These are phyloP conservation scores for Lamproptera curius DNA, from an alignment of 2,888 invertebrate species.

Conservation along the genomic window DNA sequence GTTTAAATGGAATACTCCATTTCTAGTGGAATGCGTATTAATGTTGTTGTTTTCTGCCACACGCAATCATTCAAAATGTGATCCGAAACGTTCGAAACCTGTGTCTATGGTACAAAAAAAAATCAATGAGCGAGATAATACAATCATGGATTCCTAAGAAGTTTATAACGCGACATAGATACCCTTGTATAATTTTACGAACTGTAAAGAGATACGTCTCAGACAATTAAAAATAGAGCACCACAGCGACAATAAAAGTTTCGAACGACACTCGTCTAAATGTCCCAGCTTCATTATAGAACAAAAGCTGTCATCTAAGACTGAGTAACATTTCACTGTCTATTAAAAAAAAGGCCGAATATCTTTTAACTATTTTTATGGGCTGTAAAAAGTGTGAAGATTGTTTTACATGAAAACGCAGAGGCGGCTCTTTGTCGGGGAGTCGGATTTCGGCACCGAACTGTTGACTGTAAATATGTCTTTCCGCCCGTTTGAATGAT, in stretches of 20 bases:
- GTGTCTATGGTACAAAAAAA: no score
- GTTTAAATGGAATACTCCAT: neutral
- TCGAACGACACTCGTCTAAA: conserved; percentile 59
- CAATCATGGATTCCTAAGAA: conserved; percentile 1
- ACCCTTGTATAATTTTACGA: conserved; percentile 16
- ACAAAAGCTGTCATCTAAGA: conserved; percentile 76
- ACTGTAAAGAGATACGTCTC: conserved; percentile 42
- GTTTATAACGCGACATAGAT: conserved; percentile 15
- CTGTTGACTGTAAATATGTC: conserved; percentile 74
- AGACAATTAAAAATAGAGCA: conserved; percentile 63
- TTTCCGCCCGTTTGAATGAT: conserved; percentile 65
- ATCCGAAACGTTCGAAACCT: no score
- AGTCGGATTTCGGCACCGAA: conserved; percentile 54
- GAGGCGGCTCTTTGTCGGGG: conserved; percentile 73
- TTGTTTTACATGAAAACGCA: conserved; percentile 71
- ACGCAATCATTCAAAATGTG: no score
- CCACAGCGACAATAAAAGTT: conserved; percentile 60
- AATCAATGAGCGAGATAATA: no score
- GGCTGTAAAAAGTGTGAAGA: conserved; percentile 73
- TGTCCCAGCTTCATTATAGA: conserved; percentile 73
- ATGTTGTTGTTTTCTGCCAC: no score
- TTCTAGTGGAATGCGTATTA: neutral
- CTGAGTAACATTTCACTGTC: conserved; percentile 77
- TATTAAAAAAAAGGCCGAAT: conserved; percentile 69
- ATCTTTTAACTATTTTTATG: conserved; percentile 77